These are phyloP conservation scores for Helicoverpa armigera DNA, from an alignment of 1,140 invertebrate species.

Conservation along the genomic window DNA sequence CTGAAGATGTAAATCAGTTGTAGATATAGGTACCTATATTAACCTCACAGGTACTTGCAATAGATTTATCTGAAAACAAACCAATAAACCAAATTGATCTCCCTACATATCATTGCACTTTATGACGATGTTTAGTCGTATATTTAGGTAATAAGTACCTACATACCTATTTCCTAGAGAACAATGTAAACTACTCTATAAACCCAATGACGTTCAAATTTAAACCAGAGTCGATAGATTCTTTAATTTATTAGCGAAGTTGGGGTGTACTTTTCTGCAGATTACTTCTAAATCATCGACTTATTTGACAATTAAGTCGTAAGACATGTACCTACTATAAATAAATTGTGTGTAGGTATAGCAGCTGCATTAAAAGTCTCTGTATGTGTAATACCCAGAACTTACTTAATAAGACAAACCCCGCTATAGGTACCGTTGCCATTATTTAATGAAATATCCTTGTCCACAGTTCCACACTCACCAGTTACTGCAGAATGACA, in stretches of 20 bases:
- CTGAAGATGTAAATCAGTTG: neutral
- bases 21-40: neutral
- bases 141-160: neutral
- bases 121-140: neutral
- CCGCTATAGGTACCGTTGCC: too few species aligned
- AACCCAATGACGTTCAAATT: too few species aligned
- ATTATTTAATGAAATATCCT: neutral
- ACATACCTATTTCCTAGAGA: too few species aligned
- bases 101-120: neutral
- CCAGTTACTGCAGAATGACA: slow-evolving; percentile 95
- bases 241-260: too few species aligned
- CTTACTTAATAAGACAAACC: too few species aligned
- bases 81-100: neutral
- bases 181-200: too few species aligned
- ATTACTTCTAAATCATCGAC: too few species aligned
- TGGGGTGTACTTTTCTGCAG: neutral
- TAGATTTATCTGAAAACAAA: slow-evolving; percentile 22
- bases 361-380: too few species aligned
- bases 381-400: too few species aligned
- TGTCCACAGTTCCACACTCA: slow-evolving; percentile 92
- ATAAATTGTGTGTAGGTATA: neutral
- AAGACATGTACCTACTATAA: neutral
- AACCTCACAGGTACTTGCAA: neutral
- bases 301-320: neutral
- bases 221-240: too few species aligned